phyloP scores from a whole-genome alignment of 2,888 invertebrate species.

The Drosophila crucigera region DNA sequence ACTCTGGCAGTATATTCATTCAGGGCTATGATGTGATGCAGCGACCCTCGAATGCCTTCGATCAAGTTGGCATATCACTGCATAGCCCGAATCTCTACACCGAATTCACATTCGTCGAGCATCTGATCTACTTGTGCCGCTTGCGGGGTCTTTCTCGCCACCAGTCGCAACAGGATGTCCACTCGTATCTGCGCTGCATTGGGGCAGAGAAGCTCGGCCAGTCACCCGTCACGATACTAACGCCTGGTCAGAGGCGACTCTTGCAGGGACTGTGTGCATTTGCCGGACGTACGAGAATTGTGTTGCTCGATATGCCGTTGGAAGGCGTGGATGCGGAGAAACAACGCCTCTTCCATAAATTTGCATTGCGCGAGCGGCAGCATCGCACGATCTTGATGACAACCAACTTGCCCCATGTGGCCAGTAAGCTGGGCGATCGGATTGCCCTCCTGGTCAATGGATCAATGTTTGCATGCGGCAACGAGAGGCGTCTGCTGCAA shows the following conservation, averaged over 20 bases:
- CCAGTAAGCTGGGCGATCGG: conserved; percentile 92
- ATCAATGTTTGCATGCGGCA: conserved; percentile 90
- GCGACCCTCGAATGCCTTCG: conserved; percentile 13
- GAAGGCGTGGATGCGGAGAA: conserved; percentile 51
- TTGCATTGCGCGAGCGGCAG: conserved; percentile 89
- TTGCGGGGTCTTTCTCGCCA: conserved; percentile 43
- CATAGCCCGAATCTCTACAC: conserved; percentile 10
- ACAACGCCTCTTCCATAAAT: conserved; percentile 90
- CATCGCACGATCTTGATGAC: conserved; percentile 92
- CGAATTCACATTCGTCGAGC: conserved; percentile 53
- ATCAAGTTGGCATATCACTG: conserved; percentile 26
- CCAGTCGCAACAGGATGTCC: conserved; percentile 31
- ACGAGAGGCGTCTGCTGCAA: conserved; percentile 90
- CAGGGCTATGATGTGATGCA: conserved; percentile 25
- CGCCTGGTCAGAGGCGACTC: conserved; percentile 43
- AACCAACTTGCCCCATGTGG: conserved; percentile 94
- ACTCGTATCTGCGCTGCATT: conserved; percentile 25
- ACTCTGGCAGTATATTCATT: conserved; percentile 37
- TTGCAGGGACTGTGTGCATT: conserved; percentile 57
- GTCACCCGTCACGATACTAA: conserved; percentile 12
- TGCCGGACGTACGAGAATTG: conserved; percentile 49
- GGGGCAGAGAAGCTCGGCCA: conserved; percentile 6
- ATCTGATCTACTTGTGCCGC: conserved; percentile 43
- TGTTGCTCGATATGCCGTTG: conserved; percentile 55
- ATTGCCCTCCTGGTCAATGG: conserved; percentile 94